Conservation (phyloP, 2,113 vertebrate species). For the Cygnus atratus region DNA sequence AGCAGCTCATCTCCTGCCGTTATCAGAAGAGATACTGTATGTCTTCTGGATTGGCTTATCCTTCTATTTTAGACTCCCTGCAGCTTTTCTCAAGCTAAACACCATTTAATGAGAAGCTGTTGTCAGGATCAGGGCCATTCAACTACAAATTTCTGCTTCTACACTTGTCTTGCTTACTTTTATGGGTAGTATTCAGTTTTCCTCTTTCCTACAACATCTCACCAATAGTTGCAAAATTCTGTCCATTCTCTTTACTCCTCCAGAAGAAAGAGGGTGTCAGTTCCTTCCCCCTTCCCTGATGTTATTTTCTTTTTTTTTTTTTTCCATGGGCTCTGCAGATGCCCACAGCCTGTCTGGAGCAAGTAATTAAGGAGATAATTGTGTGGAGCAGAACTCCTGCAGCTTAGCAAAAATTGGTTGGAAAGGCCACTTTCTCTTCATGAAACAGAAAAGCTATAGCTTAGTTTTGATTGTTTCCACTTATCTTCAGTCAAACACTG, state of each 20-base stretch:
- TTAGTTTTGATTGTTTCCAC: constrained; percentile 1
- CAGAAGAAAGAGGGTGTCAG: neutral
- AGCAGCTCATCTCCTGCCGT: neutral
- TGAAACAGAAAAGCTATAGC: neutral
- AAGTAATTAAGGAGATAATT: neutral
- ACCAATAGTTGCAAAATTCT: neutral
- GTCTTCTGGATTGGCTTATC: neutral
- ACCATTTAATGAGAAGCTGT: neutral
- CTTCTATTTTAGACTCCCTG: neutral
- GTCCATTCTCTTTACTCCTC: neutral
- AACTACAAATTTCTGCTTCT: neutral
- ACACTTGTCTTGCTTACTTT: neutral
- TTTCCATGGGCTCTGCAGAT: neutral
- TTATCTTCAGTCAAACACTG: neutral
- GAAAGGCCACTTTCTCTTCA: neutral
- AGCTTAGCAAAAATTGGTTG: neutral
- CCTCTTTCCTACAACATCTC: neutral
- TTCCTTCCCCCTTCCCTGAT: neutral
- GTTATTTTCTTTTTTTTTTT: neutral
- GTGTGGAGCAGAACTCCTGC: neutral
- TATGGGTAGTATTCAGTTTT: neutral
- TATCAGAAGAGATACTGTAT: neutral
- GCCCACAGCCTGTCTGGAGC: neutral
- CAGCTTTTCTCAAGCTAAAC: neutral
- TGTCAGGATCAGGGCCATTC: neutral